Evolutionary conservation across 1,140 invertebrate species (phyloP).

Genomic region (Sminthurinus signatus): DNA sequence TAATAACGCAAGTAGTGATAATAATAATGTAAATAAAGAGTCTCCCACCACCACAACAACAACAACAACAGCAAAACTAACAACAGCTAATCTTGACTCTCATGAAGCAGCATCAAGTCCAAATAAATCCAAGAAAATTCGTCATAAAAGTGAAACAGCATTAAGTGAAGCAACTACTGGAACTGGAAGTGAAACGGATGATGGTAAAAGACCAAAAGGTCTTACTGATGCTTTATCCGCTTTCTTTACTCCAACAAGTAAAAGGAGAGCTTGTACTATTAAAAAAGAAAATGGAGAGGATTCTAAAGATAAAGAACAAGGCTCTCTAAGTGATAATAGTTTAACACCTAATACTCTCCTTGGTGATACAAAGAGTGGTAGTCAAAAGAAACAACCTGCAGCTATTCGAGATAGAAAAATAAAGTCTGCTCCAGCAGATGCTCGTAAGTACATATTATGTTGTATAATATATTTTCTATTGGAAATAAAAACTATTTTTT

Average conservation of each 20-base stretch:
- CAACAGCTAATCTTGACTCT: background rate
- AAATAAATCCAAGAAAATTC: background rate
- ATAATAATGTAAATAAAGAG: background rate
- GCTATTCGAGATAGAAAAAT: conserved; percentile 1
- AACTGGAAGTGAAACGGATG: conserved; percentile 21
- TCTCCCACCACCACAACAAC: background rate
- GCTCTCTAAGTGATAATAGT: conserved; percentile 16
- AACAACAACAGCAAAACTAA: background rate
- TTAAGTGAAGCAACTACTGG: conserved; percentile 1
- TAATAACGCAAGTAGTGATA: background rate
- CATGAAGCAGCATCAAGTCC: background rate
- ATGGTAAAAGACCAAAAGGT: conserved; percentile 36
- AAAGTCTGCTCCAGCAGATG: conserved; percentile 2
- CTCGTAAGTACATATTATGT: no score
- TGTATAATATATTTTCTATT: no score
- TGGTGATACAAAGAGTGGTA: background rate
- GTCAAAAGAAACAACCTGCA: background rate
- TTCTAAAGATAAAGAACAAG: conserved; percentile 10
- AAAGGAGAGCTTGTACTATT: conserved; percentile 37
- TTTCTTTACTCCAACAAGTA: conserved; percentile 47
- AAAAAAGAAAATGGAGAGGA: conserved; percentile 27
- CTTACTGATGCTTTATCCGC: conserved; percentile 42
- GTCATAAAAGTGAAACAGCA: conserved; percentile 2
- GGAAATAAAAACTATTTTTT: no score
- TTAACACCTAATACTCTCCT: background rate